A percentile compares a stretch with the other conserved stretches of the same genome.
phyloP scores from a whole-genome alignment of 2,888 invertebrate genomes.

The Cantharis rustica region DNA sequence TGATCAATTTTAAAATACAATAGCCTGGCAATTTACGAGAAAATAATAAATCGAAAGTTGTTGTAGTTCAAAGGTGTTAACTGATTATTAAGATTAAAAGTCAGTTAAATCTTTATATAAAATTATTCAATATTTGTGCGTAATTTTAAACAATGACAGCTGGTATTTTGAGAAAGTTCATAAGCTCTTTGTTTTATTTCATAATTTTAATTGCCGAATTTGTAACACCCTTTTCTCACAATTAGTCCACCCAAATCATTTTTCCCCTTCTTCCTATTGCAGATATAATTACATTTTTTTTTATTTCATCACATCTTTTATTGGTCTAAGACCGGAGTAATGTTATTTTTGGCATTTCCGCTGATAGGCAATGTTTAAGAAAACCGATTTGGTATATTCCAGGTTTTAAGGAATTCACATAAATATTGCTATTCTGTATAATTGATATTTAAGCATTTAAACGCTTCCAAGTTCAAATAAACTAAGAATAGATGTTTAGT shows the following conservation, averaged over 20 bases:
- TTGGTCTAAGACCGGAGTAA: no score
- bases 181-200: background rate
- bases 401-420: background rate
- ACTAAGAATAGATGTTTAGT: slow-evolving; percentile 3
- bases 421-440: background rate
- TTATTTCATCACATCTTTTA: no score
- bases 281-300: background rate
- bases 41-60: slow-evolving; percentile 16
- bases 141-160: background rate
- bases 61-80: background rate
- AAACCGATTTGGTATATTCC: background rate
- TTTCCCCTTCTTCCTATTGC: background rate
- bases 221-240: background rate
- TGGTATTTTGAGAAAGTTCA: background rate
- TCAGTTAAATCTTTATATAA: background rate
- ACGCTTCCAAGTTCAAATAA: slow-evolving; percentile 11
- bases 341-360: no score
- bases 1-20: slow-evolving; percentile 12
- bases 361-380: background rate
- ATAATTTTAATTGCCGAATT: background rate
- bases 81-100: background rate
- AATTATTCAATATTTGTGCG: background rate
- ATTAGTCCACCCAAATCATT: background rate
- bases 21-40: slow-evolving; percentile 2
- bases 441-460: slow-evolving; percentile 11